Evolutionary conservation across 2,888 invertebrate species (phyloP).

Genomic region (Caenorhabditis sp.): DNA sequence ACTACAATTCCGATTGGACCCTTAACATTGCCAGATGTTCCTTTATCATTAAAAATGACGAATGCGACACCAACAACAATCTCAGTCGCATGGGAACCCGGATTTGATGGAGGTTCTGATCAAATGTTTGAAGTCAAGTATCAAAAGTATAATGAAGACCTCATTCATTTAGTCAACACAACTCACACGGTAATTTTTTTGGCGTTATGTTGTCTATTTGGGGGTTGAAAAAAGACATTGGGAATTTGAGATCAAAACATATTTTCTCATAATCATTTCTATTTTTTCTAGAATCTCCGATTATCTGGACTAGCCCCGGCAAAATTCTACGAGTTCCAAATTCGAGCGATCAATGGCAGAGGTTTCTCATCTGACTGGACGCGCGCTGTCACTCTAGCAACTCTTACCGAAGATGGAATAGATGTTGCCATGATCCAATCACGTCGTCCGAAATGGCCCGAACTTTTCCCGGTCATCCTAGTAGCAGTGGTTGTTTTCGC

Average conservation of each 20-base stretch:
- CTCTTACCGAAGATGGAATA: constrained; percentile 53
- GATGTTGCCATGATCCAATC: constrained; percentile 31
- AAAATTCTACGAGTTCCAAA: constrained; percentile 46
- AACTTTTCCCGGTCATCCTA: constrained; percentile 13
- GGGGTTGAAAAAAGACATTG: too few relatives aligned
- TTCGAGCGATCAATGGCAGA: constrained; percentile 51
- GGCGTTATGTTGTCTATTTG: too few relatives aligned
- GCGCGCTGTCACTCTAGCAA: constrained; percentile 39
- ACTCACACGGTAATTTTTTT: constrained; percentile 48
- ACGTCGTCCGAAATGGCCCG: constrained; percentile 3
- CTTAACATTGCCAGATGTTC: constrained; percentile 61
- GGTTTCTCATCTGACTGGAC: constrained; percentile 55
- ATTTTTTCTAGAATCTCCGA: constrained; percentile 41
- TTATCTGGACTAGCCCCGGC: constrained; percentile 42
- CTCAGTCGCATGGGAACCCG: constrained; percentile 55
- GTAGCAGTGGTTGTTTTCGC: constrained; percentile 9
- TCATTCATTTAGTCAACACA: constrained; percentile 59
- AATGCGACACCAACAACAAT: constrained; percentile 60
- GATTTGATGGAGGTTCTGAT: constrained; percentile 68
- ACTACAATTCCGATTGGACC: constrained; percentile 45
- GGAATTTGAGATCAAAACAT: neutral
- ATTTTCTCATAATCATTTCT: neutral
- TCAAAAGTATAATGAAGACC: constrained; percentile 50
- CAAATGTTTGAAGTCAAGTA: constrained; percentile 66
- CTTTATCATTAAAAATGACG: constrained; percentile 54